Evolutionary conservation across 2,113 vertebrate genomes (phyloP), one percentile per base, ranked within the genome.

Genomic region (Psilopsiagon aymara): DNA sequence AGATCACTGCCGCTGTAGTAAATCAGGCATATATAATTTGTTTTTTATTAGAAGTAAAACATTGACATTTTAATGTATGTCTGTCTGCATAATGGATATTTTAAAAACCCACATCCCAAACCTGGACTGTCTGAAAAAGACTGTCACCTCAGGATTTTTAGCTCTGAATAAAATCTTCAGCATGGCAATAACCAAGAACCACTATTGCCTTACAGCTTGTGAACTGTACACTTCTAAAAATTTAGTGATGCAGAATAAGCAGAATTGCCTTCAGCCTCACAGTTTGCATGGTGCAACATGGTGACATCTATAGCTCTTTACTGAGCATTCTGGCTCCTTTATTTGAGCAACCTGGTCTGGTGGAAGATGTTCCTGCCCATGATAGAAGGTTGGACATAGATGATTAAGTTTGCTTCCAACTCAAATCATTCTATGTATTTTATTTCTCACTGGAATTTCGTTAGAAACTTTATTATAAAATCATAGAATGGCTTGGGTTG

Each of bases 1-100:
- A 99, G 96, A 97, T 99, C 98, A 92, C 98, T 99, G 85, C 98
- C 98, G 51, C 99, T 99, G 73, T 20, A 92, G 46, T 84, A 94
- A 93, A 64, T 25, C 93, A 92, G 60, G 17, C 74, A 96, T 9
- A 95, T 4, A 47, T 1, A 70, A 60, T 49, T 92, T 66, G 33
- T 35, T 77, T 93, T 59, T 82, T 37, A 73, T 87, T 28, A 81
- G 8, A 24, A 90, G 11, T n/a, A 81, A 88, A 86, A 28, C 7
- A 60, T 29, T 6, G 39, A 57, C 27, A 74, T 62, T 81, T 55
- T 51, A 74, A 53, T 24, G 18, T 31, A 19, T 13, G 3, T 39
- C 55, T 88, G 23, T 33, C 43, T 84, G 19, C 28, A 59, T 51
- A 66, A 68, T 11, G 10, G 9, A 4, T 77, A 74, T 46, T 75